Evolutionary conservation across 2,113 vertebrate genomes (phyloP), one percentile per base, ranked within the genome.

Genomic region (Aphelocoma coerulescens): DNA sequence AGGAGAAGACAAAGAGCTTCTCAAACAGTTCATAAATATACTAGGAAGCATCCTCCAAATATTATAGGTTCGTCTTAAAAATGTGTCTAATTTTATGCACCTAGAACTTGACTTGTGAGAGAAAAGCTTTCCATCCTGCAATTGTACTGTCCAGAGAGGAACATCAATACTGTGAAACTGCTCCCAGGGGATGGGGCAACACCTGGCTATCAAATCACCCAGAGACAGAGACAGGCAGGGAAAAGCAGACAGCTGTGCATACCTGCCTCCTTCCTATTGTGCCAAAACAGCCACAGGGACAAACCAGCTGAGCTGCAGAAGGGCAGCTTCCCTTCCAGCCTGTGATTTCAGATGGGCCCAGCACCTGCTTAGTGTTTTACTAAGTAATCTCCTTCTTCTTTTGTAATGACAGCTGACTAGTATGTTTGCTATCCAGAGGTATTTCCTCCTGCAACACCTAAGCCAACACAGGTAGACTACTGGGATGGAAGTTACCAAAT

Each of bases 171-270:
- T n/a, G 28, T 44, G n/a, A 87, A 77, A 69, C 37, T 26, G n/a
- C 16, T 74, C 51, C 35, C 30, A 65, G 19, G 24, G 35, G 78
- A 87, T 3, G 6, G 23, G 35, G n/a, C 41, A 80, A 83, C 15
- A 52, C 23, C 13, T 62, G 61, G 44, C 66, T 23, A 46, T n/a
- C 9, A 35, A 61, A 23, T 46, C 4, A 5, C 27, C 35, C 59
- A 28, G 43, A 62, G 8, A 17, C 14, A 77, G 32, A 68, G 20
- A 10, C 1, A 66, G 37, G 28, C 16, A 85, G 16, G 21, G 14
- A 23, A 72, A 85, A 66, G 13, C 0, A 46, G 26, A 77, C 33
- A 49, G n/a, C 16, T 51, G 2, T 44, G n/a, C 2, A 2, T 4
- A 63, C 17, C 39, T 35, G 27, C 23, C 35, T 72, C 41, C 62